Evolutionary conservation across 2,888 invertebrate species (phyloP).

Genomic region (Drosophila neonasuta): DNA sequence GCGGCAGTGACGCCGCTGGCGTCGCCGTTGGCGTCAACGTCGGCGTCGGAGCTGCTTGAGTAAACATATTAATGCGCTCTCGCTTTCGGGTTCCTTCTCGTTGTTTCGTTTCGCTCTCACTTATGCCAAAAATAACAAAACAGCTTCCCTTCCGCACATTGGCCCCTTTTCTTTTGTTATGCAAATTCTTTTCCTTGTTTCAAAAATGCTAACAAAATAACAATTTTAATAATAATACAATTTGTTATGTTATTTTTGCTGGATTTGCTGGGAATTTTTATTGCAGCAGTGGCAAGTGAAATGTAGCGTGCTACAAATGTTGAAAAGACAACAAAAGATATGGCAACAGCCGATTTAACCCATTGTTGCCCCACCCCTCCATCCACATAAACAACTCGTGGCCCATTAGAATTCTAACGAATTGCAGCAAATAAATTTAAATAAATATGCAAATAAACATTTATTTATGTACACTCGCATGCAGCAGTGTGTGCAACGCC

Average conservation of each 20-base stretch:
- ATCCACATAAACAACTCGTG: conserved; percentile 31
- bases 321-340: conserved; percentile 23
- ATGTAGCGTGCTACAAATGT: conserved; percentile 19
- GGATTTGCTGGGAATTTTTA: conserved; percentile 58
- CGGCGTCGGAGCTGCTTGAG: conserved; percentile 48
- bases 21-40: conserved; percentile 22
- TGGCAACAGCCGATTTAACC: conserved; percentile 30
- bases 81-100: conserved; percentile 20
- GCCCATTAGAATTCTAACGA: conserved; percentile 24
- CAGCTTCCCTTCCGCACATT: conserved; percentile 16
- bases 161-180: conserved; percentile 58
- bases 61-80: conserved; percentile 54
- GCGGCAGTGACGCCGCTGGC: conserved; percentile 29
- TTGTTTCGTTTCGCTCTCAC: conserved; percentile 33
- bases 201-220: conserved; percentile 39
- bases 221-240: conserved; percentile 18
- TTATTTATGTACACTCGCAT: background rate
- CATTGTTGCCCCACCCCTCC: conserved; percentile 19
- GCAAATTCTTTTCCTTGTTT: conserved; percentile 68
- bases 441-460: conserved; percentile 42
- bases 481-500: conserved; percentile 20
- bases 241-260: conserved; percentile 49
- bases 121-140: conserved; percentile 70
- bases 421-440: conserved; percentile 52
- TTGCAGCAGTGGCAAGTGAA: conserved; percentile 35